Evolutionary conservation across 2,888 invertebrate genomes (phyloP), one percentile per base, ranked within the genome.

Genomic region (Cheilosia vulpina): DNA sequence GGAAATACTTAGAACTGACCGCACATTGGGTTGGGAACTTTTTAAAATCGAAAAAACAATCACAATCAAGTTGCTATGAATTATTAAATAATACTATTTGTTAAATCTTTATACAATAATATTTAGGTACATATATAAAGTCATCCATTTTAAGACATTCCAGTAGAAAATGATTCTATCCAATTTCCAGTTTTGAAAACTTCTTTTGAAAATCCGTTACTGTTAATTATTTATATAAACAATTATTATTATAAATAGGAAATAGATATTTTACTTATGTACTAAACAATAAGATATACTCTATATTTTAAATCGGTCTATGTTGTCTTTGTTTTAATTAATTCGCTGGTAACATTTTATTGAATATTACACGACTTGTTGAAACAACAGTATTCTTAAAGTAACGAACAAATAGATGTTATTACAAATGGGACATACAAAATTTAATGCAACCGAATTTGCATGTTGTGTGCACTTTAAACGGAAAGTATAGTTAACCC

Each of bases 1-100:
- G 93, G 87, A 95, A 94, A 90, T 96, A 95, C 90, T 90, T 95
- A 65, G 93, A 94, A 89, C 90, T 95, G 27, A 95, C 95, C 1
- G 93, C 93, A 87, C 93, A 93, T 90, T 94, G 94, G 94, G 92
- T 94, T 45, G 92, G 93, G 38, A 93, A 94, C 87, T 94, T 94
- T 88, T 88, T 91, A 43, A 92, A 91, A 85, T 90, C 90, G 11
- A 91, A 92, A 31, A 89, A 90, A 79, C 90, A 91, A 88, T 89
- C 91, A 53, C 90, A 89, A 63, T 83, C 88, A 55, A 90, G 87
- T 87, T 92, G 92, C 88, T 91, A 91, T 87, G 91, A 92, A 89
- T 90, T 91, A 78, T 89, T 92, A 69, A 92, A 92, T 82, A 92
- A 92, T 87, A 92, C 93, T 50, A 91, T 92, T 88, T 92, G 92